Base-by-base conservation (phyloP, 2,797 vertebrate genomes). In the Pitangus sulphuratus region DNA sequence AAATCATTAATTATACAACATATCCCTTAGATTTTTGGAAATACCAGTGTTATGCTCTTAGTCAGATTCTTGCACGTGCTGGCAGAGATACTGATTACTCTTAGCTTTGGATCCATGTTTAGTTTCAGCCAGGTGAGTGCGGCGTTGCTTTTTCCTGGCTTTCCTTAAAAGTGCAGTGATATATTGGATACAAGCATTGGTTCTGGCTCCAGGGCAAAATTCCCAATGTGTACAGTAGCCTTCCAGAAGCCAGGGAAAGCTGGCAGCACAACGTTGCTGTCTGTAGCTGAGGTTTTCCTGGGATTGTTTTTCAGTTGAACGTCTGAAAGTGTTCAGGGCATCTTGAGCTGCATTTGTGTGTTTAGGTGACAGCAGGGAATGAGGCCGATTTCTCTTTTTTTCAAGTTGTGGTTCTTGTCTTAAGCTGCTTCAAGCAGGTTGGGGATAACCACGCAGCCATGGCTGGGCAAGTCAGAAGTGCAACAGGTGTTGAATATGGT, bases 171-270 rank as follows among this genome's bases (percentile, higher is more conserved):
- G 54, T 33, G 21, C 42, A 39, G 51, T 18, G 39, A 21, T 65
- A 14, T 31, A 12, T 70, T 84, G 86, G 66, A 48, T 87, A 26
- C 45, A 35, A 44, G 31, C 48, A 40, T 39, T 0, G 0, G 19
- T 53, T 87, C 82, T 81, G 28, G 61, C 53, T 90, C 39, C 66
- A 72, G 66, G 81, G 60, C 51, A 50, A 16, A 72, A 80, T 88
- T 90, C 39, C 39, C 50, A 35, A 2, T 65, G 40, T 53, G 50
- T 64, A 18, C 45, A 72, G 50, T 21, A 72, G 31, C 6, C 2
- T 86, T 78, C 1, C 3, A 35, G 72, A 80, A 88, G 48, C 57
- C 3, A 4, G 16, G 44, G 57, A 56, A 64, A 39, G 26, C 51
- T 79, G 74, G 61, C 80, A 68, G 45, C 0, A 0, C 11, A 9